A percentile compares a stretch with the other conserved stretches of the same genome.
Conservation (phyloP, 1,140 invertebrate genomes). For the Pseudomyrmex pallidus region DNA sequence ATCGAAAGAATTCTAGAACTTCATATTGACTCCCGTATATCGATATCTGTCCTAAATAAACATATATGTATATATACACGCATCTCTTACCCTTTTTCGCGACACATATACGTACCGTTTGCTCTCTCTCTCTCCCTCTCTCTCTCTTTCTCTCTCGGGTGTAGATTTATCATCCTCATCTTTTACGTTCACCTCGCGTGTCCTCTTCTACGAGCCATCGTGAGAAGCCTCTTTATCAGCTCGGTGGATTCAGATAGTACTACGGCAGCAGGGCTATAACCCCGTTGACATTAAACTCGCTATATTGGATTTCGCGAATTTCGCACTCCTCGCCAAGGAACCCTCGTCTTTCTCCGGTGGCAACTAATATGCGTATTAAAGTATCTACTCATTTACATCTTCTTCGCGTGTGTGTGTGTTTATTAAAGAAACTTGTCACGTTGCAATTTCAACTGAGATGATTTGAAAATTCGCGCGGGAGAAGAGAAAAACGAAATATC, state of each 20-base stretch:
- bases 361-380: constrained; percentile 26
- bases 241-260: constrained; percentile 75
- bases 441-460: not conserved
- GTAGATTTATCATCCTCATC: constrained; percentile 46
- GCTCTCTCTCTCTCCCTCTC: not conserved
- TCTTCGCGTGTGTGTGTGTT: not conserved
- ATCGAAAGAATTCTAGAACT: not conserved
- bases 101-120: not conserved
- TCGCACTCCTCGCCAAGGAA: constrained; percentile 65
- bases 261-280: constrained; percentile 78
- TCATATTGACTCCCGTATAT: constrained; percentile 15
- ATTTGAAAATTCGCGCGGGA: not conserved
- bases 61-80: not conserved
- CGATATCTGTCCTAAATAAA: constrained; percentile 23
- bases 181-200: constrained; percentile 25
- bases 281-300: constrained; percentile 71
- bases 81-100: not conserved
- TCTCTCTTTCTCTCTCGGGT: too few relatives aligned
- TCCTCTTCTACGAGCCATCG: constrained; percentile 60
- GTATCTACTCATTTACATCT: constrained; percentile 2
- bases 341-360: constrained; percentile 43
- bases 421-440: constrained; percentile 4
- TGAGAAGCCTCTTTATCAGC: constrained; percentile 78
- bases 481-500: not conserved
- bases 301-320: constrained; percentile 79